These are phyloP conservation scores for Scopus umbretta DNA, from an alignment of 2,113 vertebrate species.

Conservation along the genomic window DNA sequence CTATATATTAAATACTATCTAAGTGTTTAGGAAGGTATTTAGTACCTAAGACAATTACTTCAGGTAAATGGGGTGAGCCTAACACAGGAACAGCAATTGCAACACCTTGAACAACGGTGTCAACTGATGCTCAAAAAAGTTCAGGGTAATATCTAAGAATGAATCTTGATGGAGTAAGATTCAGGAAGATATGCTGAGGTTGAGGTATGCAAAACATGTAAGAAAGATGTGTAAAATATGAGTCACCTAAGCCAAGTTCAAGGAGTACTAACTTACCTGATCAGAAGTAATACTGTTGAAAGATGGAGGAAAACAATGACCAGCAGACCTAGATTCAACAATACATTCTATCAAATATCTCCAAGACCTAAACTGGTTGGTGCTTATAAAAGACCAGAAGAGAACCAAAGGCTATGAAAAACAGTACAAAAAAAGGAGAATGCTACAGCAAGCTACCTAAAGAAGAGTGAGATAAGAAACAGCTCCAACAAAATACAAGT, in stretches of 20 bases:
- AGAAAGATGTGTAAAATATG: not conserved
- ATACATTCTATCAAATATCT: not conserved
- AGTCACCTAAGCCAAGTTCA: not conserved
- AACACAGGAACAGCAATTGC: not conserved
- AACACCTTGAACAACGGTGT: not conserved
- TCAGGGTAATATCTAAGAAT: not conserved
- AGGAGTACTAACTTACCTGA: not conserved
- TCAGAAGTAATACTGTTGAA: not conserved
- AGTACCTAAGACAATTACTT: not conserved
- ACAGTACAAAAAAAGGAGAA: not conserved
- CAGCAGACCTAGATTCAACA: not conserved
- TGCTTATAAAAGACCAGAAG: not conserved
- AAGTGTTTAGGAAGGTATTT: not conserved
- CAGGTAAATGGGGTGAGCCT: not conserved
- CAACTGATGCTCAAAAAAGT: not conserved
- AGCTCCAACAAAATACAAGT: fast-evolving
- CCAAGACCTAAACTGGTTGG: not conserved
- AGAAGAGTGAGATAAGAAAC: not conserved
- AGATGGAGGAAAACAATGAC: not conserved
- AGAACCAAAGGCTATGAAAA: not conserved
- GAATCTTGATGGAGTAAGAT: not conserved
- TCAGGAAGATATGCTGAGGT: not conserved
- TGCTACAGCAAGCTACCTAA: not conserved
- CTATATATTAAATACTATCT: not conserved
- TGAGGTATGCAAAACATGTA: not conserved